Base-by-base conservation (phyloP, 1,140 invertebrate genomes). In the Bicyclus anynana region DNA sequence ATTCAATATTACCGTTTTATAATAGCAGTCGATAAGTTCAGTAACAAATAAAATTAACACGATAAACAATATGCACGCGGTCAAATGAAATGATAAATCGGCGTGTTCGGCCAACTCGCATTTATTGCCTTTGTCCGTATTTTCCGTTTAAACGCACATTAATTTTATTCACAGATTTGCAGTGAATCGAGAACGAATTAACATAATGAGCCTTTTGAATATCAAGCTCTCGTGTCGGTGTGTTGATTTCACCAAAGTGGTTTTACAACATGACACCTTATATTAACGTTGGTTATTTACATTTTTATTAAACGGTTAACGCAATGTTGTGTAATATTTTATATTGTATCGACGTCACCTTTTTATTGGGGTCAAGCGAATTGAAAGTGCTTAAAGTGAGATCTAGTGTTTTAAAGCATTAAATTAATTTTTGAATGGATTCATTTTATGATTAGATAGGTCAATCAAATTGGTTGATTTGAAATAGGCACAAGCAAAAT, bases 161-260 rank as follows among this genome's bases (percentile, higher is more conserved):
- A 80, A 86, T 86, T 82, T 84, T 80, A 79, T 86, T 81, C 83
- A 74, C 83, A 77, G 83, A 86, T 84, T 83, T 72, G 71, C 74
- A 73, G 77, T 77, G 83, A 80, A 82, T 82, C 78, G 80, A 72
- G 72, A 75, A 77, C 74, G 74, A 74, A 86, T 86, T 84, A 86
- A 81, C 80, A 86, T 86, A 86, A 84, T 83, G 67, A 74, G 69
- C 66, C 60, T 74, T 74, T 67, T 69, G 69, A 72, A 69, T 68
- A 62, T 64, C 62, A 59, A 61, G 57, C 66, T 53, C 59, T 68
- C 60, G 17, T 54, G 47, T 54, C 42, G 53, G 46, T 56, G 46
- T 56, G 53, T 55, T 55, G 53, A 55, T 55, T 55, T 55, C 53
- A 48, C 53, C 14, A 55, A 55, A 62, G 53, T 65, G 62, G 53